Conservation (phyloP, 2,797 vertebrate genomes). For the Tangara arthus region DNA sequence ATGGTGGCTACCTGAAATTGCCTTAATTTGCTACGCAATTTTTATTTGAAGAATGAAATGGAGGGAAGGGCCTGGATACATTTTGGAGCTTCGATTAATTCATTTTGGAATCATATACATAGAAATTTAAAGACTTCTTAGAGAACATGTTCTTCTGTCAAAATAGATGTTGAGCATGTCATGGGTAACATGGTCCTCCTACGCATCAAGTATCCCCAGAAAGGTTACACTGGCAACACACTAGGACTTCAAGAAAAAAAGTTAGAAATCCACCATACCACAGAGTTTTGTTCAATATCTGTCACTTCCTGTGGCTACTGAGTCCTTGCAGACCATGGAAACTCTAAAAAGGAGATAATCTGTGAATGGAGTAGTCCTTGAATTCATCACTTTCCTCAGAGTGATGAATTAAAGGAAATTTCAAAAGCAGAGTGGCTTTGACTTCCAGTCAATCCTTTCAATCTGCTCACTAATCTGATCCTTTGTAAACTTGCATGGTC, state of each 20-base stretch:
- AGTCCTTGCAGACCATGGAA: not conserved
- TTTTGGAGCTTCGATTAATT: not conserved
- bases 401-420: not conserved
- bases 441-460: not conserved
- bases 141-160: not conserved
- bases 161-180: not conserved
- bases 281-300: not conserved
- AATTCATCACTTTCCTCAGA: not conserved
- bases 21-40: not conserved
- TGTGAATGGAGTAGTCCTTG: not conserved
- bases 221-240: not conserved
- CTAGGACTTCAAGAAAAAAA: not conserved
- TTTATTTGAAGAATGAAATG: not conserved
- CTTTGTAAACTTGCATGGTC: not conserved
- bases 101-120: not conserved
- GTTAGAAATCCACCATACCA: not conserved
- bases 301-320: not conserved
- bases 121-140: not conserved
- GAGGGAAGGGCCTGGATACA: not conserved
- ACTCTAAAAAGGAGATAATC: not conserved
- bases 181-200: not conserved
- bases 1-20: not conserved
- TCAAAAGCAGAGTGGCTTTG: not conserved
- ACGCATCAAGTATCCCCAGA: not conserved
- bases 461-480: not conserved